Percentiles rank a stretch among this genome's conserved stretches.
Evolutionary conservation across 2,888 invertebrate genomes (phyloP).

Genomic region (Thyatira batis): DNA sequence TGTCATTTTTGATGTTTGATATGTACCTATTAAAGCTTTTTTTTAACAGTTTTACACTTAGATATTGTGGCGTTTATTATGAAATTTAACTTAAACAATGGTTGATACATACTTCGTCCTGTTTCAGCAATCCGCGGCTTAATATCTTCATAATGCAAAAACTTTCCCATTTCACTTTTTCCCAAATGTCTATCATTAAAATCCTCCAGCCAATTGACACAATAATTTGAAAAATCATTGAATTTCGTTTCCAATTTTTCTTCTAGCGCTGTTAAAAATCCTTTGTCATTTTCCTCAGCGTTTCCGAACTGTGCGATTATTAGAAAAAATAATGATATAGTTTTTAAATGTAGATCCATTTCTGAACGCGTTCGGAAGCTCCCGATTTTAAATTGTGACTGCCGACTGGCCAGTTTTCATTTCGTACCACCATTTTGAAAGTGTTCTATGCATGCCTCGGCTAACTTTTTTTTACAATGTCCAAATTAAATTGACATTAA

Average conservation of each 20-base stretch:
- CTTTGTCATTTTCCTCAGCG: slow-evolving; percentile 11
- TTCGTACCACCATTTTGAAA: neutral
- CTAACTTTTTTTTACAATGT: neutral
- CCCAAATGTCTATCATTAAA: slow-evolving; percentile 63
- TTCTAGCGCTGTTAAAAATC: slow-evolving; percentile 36
- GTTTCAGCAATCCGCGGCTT: slow-evolving; percentile 44
- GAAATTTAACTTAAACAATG: slow-evolving; percentile 2
- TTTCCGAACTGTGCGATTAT: slow-evolving; percentile 18
- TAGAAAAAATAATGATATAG: slow-evolving; percentile 17
- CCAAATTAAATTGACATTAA: neutral
- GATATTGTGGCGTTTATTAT: too few relatives aligned
- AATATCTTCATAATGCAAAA: slow-evolving; percentile 56
- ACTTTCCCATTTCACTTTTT: slow-evolving; percentile 50
- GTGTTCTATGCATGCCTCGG: slow-evolving; percentile 8
- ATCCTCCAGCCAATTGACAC: slow-evolving; percentile 46
- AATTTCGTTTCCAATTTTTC: slow-evolving; percentile 46
- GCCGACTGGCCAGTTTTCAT: slow-evolving; percentile 37
- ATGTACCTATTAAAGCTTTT: too few relatives aligned
- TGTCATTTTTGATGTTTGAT: too few relatives aligned
- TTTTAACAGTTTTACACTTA: too few relatives aligned
- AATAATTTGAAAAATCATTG: slow-evolving; percentile 33
- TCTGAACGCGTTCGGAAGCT: slow-evolving; percentile 32
- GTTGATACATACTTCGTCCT: slow-evolving; percentile 41
- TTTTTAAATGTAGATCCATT: slow-evolving; percentile 32
- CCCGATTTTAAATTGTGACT: slow-evolving; percentile 37